phyloP scores from a whole-genome alignment of 2,888 invertebrate genomes.

The Homarus gammarus region DNA sequence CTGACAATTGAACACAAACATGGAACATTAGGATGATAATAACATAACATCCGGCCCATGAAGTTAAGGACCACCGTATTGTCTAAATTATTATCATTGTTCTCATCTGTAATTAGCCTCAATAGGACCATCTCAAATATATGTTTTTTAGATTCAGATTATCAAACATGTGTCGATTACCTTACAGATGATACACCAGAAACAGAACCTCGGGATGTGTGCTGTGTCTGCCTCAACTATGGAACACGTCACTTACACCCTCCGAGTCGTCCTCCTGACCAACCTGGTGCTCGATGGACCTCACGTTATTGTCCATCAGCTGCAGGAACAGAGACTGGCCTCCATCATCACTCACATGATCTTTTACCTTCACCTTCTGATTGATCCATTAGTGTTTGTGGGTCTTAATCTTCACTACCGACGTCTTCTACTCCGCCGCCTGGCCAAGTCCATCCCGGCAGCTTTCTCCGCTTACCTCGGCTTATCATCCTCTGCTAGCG shows the following conservation, averaged over 20 bases:
- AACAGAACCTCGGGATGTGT: neutral
- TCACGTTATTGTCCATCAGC: conserved; percentile 14
- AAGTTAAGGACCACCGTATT: no score
- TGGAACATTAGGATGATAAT: no score
- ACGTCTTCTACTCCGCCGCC: neutral
- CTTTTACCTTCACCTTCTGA: neutral
- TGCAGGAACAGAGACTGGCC: neutral
- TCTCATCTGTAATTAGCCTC: no score
- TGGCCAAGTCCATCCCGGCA: neutral
- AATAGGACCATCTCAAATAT: no score
- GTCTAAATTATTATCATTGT: no score
- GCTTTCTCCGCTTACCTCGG: no score
- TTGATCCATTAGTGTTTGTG: conserved; percentile 29
- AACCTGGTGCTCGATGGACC: conserved; percentile 39
- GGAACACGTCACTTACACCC: conserved; percentile 24
- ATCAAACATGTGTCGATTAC: no score
- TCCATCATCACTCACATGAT: conserved; percentile 25
- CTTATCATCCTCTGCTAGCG: no score
- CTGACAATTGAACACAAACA: no score
- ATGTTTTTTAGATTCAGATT: no score
- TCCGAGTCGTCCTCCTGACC: conserved; percentile 17
- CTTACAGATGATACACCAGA: neutral
- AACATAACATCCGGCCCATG: no score
- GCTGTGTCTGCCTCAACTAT: neutral
- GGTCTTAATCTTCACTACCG: conserved; percentile 20